These are phyloP conservation scores for Fregata magnificens DNA, from an alignment of 2,113 vertebrate genomes.

Conservation along the genomic window DNA sequence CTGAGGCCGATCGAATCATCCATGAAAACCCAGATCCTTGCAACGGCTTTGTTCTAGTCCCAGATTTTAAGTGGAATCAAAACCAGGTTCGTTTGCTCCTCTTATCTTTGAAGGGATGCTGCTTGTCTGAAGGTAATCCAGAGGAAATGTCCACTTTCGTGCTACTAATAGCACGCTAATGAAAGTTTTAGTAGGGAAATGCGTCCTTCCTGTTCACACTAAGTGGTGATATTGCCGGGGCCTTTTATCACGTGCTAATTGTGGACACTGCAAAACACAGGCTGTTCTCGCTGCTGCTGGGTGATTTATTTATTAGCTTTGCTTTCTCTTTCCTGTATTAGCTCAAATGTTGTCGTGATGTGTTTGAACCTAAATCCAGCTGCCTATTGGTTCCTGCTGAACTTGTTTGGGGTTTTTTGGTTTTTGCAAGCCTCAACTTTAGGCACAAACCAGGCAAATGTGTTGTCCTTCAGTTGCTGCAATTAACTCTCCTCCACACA, in stretches of 20 bases:
- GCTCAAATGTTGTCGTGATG: neutral
- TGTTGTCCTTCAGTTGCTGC: neutral
- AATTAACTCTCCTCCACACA: neutral
- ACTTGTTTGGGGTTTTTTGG: neutral
- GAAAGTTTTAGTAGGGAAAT: neutral
- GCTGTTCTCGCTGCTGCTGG: neutral
- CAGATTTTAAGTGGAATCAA: slow-evolving; percentile 97
- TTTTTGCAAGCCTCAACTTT: neutral
- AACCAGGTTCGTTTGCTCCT: slow-evolving; percentile 81
- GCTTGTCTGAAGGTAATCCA: neutral
- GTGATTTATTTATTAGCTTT: neutral
- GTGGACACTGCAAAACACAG: neutral
- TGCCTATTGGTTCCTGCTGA: neutral
- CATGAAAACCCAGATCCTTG: slow-evolving; percentile 87
- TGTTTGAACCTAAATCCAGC: neutral
- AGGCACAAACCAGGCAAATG: neutral
- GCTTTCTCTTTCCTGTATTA: neutral
- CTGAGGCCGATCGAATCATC: slow-evolving; percentile 87
- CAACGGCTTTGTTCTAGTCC: slow-evolving; percentile 88
- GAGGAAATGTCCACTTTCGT: neutral
- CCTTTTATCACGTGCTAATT: neutral
- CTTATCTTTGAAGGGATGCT: neutral
- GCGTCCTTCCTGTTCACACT: neutral
- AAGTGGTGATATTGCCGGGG: neutral
- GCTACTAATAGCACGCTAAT: neutral